Base-by-base conservation (phyloP, 2,113 vertebrate genomes). In the Cryptomyrus ogoouensis region DNA sequence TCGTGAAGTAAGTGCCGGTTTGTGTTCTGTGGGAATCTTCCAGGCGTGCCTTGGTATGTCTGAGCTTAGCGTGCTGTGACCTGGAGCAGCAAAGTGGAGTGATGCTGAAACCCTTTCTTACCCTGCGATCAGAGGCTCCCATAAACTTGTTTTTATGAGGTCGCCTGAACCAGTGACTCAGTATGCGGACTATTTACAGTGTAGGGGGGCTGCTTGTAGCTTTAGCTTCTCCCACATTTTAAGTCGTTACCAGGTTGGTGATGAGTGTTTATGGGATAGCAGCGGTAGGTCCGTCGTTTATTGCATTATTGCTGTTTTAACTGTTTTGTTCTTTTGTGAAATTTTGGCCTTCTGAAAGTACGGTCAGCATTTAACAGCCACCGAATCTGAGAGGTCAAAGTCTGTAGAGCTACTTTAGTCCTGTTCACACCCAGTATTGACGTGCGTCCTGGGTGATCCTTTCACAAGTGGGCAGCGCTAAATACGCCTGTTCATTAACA, bases 1-100 rank as follows among this genome's bases (percentile, higher is more conserved):
- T 97, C 88, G 93, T 96, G 52, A 99, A 97, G 98, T 99, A 95
- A 98, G 98, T 97, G 94, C 93, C 9, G 7, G 31, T 35, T 10
- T 88, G 19, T 9, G 21, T n/a, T 62, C 15, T 7, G 21, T 15
- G 17, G 42, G 10, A 9, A n/a, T 44, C 17, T 24, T 15, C 27
- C 70, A 15, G 15, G 31, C 1, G 15, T 17, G 2, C 15, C 24
- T 66, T 4, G 8, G 62, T 27, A 12, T 66, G 24, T 12, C 62
- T 66, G 9, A 12, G 9, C n/a, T 27, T n/a, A 27, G n/a, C 10
- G 35, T 19, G 31, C 5, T 2, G 35, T 77, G 21, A 83, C 5
- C 80, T 39, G 39, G 39, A 83, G 17, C 17, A 47, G 7, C 17
- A 4, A 21, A 83, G 80, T 6, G 2, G 7, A 44, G 21, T 24